Evolutionary conservation across 1,140 invertebrate genomes (phyloP).

Genomic region (Papilio aristodemus): DNA sequence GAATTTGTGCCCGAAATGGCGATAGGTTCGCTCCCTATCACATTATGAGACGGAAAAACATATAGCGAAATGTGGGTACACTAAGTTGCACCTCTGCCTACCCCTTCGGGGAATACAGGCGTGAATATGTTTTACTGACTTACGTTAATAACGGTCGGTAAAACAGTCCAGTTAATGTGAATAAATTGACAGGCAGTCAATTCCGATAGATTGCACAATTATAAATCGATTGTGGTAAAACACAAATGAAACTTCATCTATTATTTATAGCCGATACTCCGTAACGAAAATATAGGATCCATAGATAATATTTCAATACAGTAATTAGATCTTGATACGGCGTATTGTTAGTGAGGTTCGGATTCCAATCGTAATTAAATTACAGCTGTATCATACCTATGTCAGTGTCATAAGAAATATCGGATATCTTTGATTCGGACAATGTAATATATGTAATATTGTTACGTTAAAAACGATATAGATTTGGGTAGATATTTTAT

Average conservation of each 20-base stretch:
- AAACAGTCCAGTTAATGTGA: background rate
- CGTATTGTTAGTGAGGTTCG: conserved; percentile 1
- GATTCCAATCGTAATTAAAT: conserved; percentile 9
- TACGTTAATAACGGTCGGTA: conserved; percentile 1
- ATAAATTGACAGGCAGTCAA: background rate
- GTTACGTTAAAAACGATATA: background rate
- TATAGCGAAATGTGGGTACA: too few relatives aligned
- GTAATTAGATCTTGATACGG: conserved; percentile 12
- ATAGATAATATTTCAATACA: background rate
- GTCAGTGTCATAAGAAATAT: conserved; percentile 10
- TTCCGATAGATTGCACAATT: background rate
- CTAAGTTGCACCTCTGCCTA: too few relatives aligned
- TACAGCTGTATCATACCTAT: background rate
- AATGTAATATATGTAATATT: background rate
- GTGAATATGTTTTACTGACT: too few relatives aligned
- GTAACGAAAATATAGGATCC: background rate
- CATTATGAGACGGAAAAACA: too few relatives aligned
- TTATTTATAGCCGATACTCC: background rate
- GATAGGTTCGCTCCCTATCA: too few relatives aligned
- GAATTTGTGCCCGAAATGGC: too few relatives aligned
- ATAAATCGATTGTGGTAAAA: background rate
- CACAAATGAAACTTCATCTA: background rate
- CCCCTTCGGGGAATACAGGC: too few relatives aligned
- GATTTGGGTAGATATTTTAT: too few relatives aligned
- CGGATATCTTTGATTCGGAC: background rate